phyloP scores from a whole-genome alignment of 1,140 invertebrate species.

The Apis florea region DNA sequence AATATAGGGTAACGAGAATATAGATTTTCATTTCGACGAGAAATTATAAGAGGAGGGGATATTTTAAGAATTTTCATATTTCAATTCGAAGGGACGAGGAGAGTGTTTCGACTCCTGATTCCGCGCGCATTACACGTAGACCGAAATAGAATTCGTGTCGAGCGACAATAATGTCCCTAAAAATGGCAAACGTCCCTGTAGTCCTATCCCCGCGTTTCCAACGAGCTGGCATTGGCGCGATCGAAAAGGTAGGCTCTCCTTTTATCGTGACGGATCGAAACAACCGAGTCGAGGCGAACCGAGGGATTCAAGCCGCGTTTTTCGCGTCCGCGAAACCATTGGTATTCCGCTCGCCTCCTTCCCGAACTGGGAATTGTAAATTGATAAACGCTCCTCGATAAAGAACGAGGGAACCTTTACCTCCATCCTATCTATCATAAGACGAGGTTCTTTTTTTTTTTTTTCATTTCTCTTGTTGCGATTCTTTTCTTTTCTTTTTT shows the following conservation, averaged over 20 bases:
- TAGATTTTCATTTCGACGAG: no score
- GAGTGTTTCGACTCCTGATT: not conserved
- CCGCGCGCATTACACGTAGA: not conserved
- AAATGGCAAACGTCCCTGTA: conserved; percentile 33
- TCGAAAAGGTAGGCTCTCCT: conserved; percentile 34
- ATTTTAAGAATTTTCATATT: no score
- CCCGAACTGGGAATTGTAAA: conserved; percentile 48
- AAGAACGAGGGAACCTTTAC: not conserved
- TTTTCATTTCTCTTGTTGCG: no score
- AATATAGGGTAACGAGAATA: no score
- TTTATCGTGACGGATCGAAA: conserved; percentile 36
- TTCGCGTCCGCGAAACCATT: conserved; percentile 33
- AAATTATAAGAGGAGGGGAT: no score
- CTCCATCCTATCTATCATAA: conserved; percentile 21
- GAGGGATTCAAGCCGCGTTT: conserved; percentile 39
- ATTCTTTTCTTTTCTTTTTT: no score
- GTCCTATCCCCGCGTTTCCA: conserved; percentile 20
- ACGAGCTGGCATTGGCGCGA: conserved; percentile 28
- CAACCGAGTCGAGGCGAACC: conserved; percentile 9
- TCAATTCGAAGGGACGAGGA: no score
- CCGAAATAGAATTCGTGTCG: not conserved
- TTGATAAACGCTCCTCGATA: conserved; percentile 44
- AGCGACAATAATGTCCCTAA: conserved; percentile 16
- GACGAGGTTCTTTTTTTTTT: not conserved
- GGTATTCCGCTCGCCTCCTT: conserved; percentile 31